Evolutionary conservation across 2,888 invertebrate genomes (phyloP).

Genomic region (Neoascia interrupta): DNA sequence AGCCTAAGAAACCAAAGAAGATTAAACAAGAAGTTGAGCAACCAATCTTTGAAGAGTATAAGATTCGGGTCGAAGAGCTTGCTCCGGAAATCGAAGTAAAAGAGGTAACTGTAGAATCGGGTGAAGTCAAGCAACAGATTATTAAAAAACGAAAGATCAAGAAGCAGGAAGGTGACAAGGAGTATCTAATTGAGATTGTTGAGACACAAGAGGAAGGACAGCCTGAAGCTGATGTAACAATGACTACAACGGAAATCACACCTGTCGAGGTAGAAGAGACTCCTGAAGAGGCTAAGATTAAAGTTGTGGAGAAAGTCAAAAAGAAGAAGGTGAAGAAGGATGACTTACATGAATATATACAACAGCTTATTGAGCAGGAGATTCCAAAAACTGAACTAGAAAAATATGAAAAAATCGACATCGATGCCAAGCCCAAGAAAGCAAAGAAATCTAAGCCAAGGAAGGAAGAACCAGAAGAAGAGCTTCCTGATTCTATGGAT

Average conservation of each 20-base stretch:
- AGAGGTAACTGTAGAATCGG: slow-evolving; percentile 76
- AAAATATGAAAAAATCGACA: slow-evolving; percentile 79
- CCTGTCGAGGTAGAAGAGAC: slow-evolving; percentile 66
- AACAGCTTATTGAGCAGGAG: slow-evolving; percentile 77
- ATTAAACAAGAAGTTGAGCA: slow-evolving; percentile 47
- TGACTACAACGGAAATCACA: slow-evolving; percentile 73
- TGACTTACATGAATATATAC: slow-evolving; percentile 77
- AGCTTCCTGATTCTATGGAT: slow-evolving; percentile 62
- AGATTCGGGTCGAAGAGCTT: slow-evolving; percentile 74
- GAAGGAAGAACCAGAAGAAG: slow-evolving; percentile 72
- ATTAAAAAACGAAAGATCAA: slow-evolving; percentile 77
- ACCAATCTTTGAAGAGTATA: slow-evolving; percentile 70
- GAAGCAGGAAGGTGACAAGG: slow-evolving; percentile 79
- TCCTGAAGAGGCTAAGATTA: slow-evolving; percentile 69
- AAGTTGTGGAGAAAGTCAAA: slow-evolving; percentile 73
- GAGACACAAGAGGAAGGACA: slow-evolving; percentile 79
- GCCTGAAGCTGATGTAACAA: slow-evolving; percentile 76
- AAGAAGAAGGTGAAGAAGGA: slow-evolving; percentile 78
- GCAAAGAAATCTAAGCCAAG: slow-evolving; percentile 75
- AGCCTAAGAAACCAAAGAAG: slow-evolving; percentile 70
- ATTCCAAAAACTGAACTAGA: slow-evolving; percentile 79
- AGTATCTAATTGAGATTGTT: slow-evolving; percentile 79
- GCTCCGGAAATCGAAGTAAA: slow-evolving; percentile 77
- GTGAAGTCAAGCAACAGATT: slow-evolving; percentile 75
- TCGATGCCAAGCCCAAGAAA: slow-evolving; percentile 77